Percentiles rank a stretch among this genome's conserved stretches.
These are phyloP conservation scores for Lineus longissimus DNA, from an alignment of 1,140 invertebrate species.

Conservation along the genomic window DNA sequence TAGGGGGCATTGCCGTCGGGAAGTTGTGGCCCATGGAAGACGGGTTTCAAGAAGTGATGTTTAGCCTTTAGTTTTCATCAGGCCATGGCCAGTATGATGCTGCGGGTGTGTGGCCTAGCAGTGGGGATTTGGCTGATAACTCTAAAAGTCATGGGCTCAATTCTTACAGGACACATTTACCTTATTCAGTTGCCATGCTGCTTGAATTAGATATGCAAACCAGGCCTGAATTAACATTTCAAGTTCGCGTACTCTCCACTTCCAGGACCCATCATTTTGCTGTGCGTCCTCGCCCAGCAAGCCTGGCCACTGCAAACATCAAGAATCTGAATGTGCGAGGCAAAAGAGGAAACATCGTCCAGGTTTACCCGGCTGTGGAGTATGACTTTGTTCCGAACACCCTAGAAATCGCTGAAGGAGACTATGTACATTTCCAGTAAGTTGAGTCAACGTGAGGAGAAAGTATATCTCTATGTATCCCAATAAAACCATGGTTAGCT, in stretches of 20 bases:
- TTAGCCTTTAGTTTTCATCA: no score
- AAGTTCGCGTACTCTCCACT: constrained; percentile 5
- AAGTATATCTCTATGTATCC: background rate
- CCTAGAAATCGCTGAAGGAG: constrained; percentile 31
- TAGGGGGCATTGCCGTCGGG: no score
- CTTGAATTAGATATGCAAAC: no score
- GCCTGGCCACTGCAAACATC: constrained; percentile 24
- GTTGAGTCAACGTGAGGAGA: constrained; percentile 9
- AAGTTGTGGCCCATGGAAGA: no score
- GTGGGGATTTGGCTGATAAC: no score
- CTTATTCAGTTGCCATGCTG: no score
- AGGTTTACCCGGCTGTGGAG: constrained; percentile 49
- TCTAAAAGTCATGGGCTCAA: no score
- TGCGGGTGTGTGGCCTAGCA: no score
- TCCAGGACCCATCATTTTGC: constrained; percentile 43
- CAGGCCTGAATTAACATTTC: background rate
- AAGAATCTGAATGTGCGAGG: constrained; percentile 50
- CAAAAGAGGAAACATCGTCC: constrained; percentile 52
- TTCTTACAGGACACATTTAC: no score
- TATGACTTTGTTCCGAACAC: constrained; percentile 51
- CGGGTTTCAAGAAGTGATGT: no score
- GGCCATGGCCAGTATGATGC: background rate
- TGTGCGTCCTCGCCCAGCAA: constrained; percentile 28
- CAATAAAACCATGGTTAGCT: constrained; percentile 8
- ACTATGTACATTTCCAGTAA: constrained; percentile 52